Percentiles rank a stretch among this genome's conserved stretches.
Evolutionary conservation across 1,140 invertebrate genomes (phyloP).

Genomic region (Zaprionus camerounensis): DNA sequence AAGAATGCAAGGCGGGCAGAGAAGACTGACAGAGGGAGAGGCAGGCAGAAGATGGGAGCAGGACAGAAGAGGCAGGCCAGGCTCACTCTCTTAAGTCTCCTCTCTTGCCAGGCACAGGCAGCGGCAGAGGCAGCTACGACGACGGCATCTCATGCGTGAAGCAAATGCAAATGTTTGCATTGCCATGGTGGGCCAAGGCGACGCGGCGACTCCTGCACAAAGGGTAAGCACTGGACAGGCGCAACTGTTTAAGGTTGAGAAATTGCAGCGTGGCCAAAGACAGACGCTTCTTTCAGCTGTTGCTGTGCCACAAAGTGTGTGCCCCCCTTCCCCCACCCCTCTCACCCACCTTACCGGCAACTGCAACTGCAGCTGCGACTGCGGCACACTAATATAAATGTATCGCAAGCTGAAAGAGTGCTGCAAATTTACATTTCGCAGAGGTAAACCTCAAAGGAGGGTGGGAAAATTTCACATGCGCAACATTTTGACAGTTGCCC

Average conservation of each 20-base stretch:
- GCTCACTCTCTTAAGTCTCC: background rate
- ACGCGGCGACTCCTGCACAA: constrained; percentile 38
- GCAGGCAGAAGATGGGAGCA: constrained; percentile 17
- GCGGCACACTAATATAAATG: constrained; percentile 75
- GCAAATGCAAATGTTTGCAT: constrained; percentile 60
- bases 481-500: constrained; percentile 73
- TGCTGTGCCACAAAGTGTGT: background rate
- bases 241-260: constrained; percentile 55
- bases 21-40: background rate
- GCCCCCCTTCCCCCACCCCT: background rate
- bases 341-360: background rate
- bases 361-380: constrained; percentile 13
- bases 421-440: constrained; percentile 69
- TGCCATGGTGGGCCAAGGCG: constrained; percentile 42
- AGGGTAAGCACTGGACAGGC: constrained; percentile 65
- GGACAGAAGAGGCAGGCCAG: background rate
- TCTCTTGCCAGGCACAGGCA: too few relatives aligned
- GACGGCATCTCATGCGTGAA: constrained; percentile 53
- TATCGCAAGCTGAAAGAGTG: constrained; percentile 45
- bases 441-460: constrained; percentile 67
- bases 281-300: background rate
- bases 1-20: constrained; percentile 34
- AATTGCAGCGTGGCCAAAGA: constrained; percentile 40
- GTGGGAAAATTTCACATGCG: constrained; percentile 77
- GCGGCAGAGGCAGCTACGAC: too few relatives aligned